Evolutionary conservation across 2,113 vertebrate genomes (phyloP).

Genomic region (Hyla sarda): DNA sequence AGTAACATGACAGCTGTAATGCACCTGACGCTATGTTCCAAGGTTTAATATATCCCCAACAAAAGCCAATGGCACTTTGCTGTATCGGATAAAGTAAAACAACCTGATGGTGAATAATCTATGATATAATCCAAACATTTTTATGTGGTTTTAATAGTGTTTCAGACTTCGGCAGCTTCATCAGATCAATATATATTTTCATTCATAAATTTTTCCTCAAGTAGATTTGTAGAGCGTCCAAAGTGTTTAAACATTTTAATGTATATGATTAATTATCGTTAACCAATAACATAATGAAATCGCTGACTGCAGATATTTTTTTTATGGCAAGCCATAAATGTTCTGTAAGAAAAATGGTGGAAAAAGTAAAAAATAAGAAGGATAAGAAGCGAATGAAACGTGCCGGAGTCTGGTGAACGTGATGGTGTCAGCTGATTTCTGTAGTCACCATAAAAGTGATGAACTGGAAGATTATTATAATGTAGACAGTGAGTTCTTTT

Average conservation of each 20-base stretch:
- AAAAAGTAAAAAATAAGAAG: neutral
- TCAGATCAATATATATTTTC: conserved; percentile 56
- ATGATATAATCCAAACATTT: conserved; percentile 16
- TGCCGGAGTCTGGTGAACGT: neutral
- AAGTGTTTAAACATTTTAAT: conserved; percentile 33
- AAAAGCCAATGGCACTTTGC: neutral
- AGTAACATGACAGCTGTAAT: neutral
- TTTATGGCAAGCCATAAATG: conserved; percentile 43
- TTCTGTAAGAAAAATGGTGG: conserved; percentile 13
- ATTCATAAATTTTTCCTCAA: conserved; percentile 46
- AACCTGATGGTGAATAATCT: conserved; percentile 10
- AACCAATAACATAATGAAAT: conserved; percentile 52
- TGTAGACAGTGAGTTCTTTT: neutral
- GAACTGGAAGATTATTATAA: neutral
- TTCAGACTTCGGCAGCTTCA: conserved; percentile 29
- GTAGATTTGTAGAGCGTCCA: conserved; percentile 47
- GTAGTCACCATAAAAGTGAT: conserved; percentile 19
- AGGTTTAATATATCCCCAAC: neutral
- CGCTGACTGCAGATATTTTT: conserved; percentile 50
- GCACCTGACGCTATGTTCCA: neutral
- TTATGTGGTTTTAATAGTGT: conserved; percentile 56
- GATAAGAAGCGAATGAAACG: neutral
- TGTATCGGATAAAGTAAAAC: neutral
- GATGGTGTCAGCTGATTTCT: neutral
- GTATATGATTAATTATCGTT: conserved; percentile 48